Percentiles rank a stretch among this genome's conserved stretches.
These are phyloP conservation scores for Pocillopora meandrina DNA, from an alignment of 92 coral and sea anemone species.

Conservation along the genomic window DNA sequence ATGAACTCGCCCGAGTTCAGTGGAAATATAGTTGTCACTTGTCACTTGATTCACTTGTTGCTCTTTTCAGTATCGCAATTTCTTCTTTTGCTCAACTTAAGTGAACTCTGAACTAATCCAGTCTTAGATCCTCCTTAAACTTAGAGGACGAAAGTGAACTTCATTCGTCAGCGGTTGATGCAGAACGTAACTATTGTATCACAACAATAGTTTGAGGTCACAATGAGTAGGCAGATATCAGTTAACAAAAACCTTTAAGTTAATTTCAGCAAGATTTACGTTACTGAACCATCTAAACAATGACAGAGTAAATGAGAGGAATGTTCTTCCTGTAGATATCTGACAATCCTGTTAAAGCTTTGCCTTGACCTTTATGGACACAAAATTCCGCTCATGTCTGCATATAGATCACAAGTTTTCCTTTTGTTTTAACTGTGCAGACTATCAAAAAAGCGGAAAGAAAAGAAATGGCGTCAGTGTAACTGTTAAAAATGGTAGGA, in stretches of 20 bases:
- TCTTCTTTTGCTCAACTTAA: neutral
- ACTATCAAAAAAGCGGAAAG: too few species aligned
- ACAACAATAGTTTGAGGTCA: conserved; percentile 25
- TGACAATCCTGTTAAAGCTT: neutral
- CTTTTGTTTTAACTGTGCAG: neutral
- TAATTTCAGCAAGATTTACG: conserved; percentile 12
- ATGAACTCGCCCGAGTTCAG: too few species aligned
- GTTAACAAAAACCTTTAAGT: neutral
- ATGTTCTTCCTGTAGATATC: conserved; percentile 20
- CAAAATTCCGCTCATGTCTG: neutral
- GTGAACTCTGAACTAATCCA: neutral
- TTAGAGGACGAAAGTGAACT: neutral
- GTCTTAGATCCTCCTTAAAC: conserved; percentile 2
- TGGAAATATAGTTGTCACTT: too few species aligned
- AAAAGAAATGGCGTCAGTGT: neutral
- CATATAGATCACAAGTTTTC: neutral
- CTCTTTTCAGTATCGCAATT: neutral
- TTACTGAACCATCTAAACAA: neutral
- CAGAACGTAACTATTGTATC: conserved; percentile 23
- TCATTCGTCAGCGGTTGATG: conserved; percentile 5
- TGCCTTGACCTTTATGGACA: neutral
- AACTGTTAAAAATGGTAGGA: neutral
- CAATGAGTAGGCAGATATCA: conserved; percentile 19
- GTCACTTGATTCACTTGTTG: neutral
- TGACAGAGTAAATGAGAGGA: neutral